Conservation (phyloP, 2,888 invertebrate genomes). For the Adelognathus sp. region DNA sequence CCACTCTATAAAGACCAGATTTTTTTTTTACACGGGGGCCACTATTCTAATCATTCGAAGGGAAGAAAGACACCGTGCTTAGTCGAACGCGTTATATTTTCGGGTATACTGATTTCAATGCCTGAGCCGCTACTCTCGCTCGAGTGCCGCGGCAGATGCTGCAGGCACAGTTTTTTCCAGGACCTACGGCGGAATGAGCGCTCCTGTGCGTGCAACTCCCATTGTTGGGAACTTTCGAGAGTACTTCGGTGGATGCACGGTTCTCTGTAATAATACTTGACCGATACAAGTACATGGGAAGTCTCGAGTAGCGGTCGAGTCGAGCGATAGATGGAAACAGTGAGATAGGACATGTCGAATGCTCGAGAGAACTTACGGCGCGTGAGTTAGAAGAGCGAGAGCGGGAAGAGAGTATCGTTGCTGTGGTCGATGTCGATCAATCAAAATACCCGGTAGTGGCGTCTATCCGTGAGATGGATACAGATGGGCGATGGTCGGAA, state of each 20-base stretch:
- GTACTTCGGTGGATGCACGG: background rate
- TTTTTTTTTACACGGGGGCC: background rate
- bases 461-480: conserved; percentile 61
- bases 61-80: conserved; percentile 29
- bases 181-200: conserved; percentile 16
- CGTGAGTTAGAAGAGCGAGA: background rate
- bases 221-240: conserved; percentile 24
- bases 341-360: conserved; percentile 29
- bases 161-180: conserved; percentile 8
- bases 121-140: conserved; percentile 7
- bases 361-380: conserved; percentile 28
- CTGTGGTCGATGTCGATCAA: conserved; percentile 68
- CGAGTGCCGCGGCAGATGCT: conserved; percentile 41
- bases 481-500: conserved; percentile 58
- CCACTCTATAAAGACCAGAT: too few species aligned
- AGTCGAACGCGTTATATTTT: conserved; percentile 16
- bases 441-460: conserved; percentile 69
- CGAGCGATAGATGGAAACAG: conserved; percentile 47
- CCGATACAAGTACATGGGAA: conserved; percentile 18
- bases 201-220: conserved; percentile 35
- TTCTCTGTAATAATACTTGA: conserved; percentile 23
- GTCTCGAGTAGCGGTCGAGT: conserved; percentile 27
- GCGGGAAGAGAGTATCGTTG: conserved; percentile 35
- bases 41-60: background rate
- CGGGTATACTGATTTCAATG: conserved; percentile 34